A percentile compares a stretch with the other conserved stretches of the same genome.
Evolutionary conservation across 2,797 vertebrate genomes (phyloP).

Genomic region (Galaxias olidus): DNA sequence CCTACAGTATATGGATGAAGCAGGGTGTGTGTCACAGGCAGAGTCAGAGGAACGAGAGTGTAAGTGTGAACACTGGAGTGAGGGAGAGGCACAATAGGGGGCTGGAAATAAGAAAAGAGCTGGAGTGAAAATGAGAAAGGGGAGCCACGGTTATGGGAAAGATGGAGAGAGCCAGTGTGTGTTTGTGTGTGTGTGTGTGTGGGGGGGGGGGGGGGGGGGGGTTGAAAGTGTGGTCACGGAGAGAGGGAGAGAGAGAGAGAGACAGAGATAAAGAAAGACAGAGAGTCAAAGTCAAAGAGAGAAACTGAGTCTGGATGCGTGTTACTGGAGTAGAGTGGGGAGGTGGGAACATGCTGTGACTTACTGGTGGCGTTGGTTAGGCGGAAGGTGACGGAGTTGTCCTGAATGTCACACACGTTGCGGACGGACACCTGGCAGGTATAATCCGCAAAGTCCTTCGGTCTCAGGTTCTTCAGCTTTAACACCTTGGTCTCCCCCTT

Average conservation of each 20-base stretch:
- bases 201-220: too few relatives aligned
- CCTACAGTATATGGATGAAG: neutral
- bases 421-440: constrained; percentile 96
- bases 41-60: too few relatives aligned
- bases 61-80: too few relatives aligned
- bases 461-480: constrained; percentile 94
- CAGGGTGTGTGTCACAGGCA: too few relatives aligned
- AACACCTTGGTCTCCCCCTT: constrained; percentile 98
- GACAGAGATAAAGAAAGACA: too few relatives aligned
- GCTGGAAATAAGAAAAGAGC: too few relatives aligned
- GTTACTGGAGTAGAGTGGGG: neutral
- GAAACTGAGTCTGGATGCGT: too few relatives aligned
- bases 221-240: neutral
- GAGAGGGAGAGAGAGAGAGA: neutral
- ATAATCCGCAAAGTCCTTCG: constrained; percentile 94
- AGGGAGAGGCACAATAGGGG: too few relatives aligned
- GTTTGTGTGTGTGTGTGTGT: too few relatives aligned
- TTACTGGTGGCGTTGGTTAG: constrained; percentile 94
- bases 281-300: neutral
- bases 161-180: too few relatives aligned
- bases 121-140: too few relatives aligned
- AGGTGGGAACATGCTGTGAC: constrained; percentile 23
- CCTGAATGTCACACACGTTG: constrained; percentile 93
- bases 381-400: constrained; percentile 90
- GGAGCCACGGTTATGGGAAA: too few relatives aligned